Conservation (phyloP, 2,888 invertebrate species). For the Cybosia mesomella region DNA sequence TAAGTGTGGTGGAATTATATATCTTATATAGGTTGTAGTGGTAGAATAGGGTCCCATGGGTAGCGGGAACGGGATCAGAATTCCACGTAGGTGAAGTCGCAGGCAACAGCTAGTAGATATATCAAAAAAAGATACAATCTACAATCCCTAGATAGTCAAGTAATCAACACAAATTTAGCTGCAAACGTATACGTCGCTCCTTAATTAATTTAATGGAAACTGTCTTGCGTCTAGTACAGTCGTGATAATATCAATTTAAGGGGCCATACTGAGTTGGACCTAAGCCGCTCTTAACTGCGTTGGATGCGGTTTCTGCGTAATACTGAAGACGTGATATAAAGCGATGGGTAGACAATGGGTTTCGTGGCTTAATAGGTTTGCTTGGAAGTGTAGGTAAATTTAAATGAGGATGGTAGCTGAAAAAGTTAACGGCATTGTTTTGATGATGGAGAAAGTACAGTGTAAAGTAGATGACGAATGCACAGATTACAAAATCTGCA, state of each 20-base stretch:
- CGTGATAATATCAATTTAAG: constrained; percentile 62
- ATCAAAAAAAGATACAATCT: neutral
- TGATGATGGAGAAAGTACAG: neutral
- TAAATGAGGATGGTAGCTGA: neutral
- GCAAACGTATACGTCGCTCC: constrained; percentile 28
- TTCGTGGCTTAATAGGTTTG: constrained; percentile 36
- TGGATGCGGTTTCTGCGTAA: constrained; percentile 49
- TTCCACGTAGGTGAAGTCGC: no score
- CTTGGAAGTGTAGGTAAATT: constrained; percentile 12
- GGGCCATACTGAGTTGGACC: constrained; percentile 41
- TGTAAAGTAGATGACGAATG: no score
- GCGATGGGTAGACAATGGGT: constrained; percentile 47
- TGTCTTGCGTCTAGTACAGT: constrained; percentile 39
- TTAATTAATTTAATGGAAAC: constrained; percentile 64
- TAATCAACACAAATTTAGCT: constrained; percentile 19
- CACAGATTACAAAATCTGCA: no score
- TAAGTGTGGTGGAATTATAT: no score
- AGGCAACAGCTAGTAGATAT: no score
- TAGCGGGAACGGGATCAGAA: no score
- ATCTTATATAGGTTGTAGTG: no score
- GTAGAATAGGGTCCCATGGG: no score
- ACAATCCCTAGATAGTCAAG: neutral
- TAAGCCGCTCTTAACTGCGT: constrained; percentile 50
- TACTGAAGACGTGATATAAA: constrained; percentile 53
- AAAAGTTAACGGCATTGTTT: neutral